Base-by-base conservation (phyloP, 2,888 invertebrate genomes). In the Acronicta leporina region DNA sequence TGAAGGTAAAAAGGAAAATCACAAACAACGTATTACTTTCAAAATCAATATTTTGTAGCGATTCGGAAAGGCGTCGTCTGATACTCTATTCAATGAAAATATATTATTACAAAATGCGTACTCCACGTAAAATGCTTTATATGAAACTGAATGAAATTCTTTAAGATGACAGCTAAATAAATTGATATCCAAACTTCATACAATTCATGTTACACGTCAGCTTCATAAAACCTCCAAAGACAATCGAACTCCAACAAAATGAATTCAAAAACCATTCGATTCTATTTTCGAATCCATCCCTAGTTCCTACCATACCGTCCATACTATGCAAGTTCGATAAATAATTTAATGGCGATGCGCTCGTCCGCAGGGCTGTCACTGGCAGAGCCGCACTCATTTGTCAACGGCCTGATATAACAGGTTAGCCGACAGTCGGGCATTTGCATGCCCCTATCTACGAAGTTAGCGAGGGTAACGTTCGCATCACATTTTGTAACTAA, bases 321-420 rank as follows among this genome's bases (percentile, higher is more conserved):
- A 30, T 63, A 46, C 46, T 53, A 68, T 73, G 63, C 71, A 66
- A 78, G 66, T 77, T 77, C 77, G 69, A 82, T 83, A 83, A 80
- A 83, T 83, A 85, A 84, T 81, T 79, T 81, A 84, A 79, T 66
- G 72, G 68, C 66, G 71, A 68, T 75, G 75, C 68, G 69, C 68
- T 50, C 63, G 70, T 72, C 72, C 77, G 71, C 77, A 73, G 64
- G 54, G 68, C 81, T 86, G 88, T 86, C 87, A 83, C 69, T 54
- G 62, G 49, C 87, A 86, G 83, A 65, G 71, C 77, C 77, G 58
- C 76, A 70, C 78, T 87, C 87, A 87, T 89, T 88, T 87, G 87
- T 89, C 88, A 88, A 84, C 83, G 74, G 71, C 63, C 77, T 75
- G 80, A 77, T 74, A 70, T 81, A 83, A 79, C 86, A 81, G 81